Percentiles rank a stretch among this genome's conserved stretches.
These are phyloP conservation scores for Mormyrus proboscirostris DNA, from an alignment of 2,797 vertebrate species.

Conservation along the genomic window DNA sequence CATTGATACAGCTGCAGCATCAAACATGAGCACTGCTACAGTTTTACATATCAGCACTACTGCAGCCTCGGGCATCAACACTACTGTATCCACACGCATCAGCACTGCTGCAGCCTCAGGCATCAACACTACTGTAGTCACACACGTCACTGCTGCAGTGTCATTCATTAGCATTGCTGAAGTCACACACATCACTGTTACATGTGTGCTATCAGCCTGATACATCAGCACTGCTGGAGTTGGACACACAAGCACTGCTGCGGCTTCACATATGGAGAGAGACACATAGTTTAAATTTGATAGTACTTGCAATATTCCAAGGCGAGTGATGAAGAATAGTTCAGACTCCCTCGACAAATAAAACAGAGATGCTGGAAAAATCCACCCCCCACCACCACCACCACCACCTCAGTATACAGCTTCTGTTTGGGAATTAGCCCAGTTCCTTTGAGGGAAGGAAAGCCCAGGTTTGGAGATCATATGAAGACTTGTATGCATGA, in stretches of 20 bases:
- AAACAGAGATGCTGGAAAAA: neutral
- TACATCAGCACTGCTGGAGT: neutral
- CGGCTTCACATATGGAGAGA: neutral
- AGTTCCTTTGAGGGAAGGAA: neutral
- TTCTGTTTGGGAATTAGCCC: neutral
- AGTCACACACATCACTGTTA: neutral
- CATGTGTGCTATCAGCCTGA: neutral
- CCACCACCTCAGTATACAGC: neutral
- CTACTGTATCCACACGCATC: neutral
- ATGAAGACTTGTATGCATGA: neutral
- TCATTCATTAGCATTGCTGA: neutral
- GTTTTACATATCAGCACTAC: neutral
- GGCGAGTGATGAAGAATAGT: neutral
- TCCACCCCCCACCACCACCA: neutral
- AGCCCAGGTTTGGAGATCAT: neutral
- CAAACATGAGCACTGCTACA: neutral
- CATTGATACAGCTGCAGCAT: no score
- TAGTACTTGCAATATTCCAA: neutral
- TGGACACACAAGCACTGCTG: neutral
- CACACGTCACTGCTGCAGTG: neutral
- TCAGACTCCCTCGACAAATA: neutral
- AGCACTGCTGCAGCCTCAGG: neutral
- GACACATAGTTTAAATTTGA: neutral
- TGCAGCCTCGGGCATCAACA: neutral
- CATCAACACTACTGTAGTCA: neutral